These are phyloP conservation scores for Cichladusa arquata DNA, from an alignment of 2,113 vertebrate genomes.

Conservation along the genomic window DNA sequence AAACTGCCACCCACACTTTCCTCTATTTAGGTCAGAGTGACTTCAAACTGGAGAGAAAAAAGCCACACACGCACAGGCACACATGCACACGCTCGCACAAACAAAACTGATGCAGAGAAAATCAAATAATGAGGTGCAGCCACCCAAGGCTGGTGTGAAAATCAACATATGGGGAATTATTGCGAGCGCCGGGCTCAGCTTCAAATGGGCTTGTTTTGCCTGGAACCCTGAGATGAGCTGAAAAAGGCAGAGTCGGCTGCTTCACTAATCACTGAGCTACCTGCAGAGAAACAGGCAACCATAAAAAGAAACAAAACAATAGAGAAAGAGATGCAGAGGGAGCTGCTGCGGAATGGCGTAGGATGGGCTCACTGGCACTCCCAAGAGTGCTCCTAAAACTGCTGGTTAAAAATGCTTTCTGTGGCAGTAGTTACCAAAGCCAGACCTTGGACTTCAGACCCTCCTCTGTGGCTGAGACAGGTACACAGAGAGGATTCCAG, in stretches of 20 bases:
- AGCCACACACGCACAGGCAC: not conserved
- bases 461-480: not conserved
- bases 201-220: slow-evolving; percentile 62
- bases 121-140: slow-evolving; percentile 61
- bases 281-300: slow-evolving; percentile 53
- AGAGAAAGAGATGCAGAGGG: not conserved
- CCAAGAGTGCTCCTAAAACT: not conserved
- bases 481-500: not conserved
- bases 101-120: slow-evolving; percentile 26
- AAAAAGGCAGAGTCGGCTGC: slow-evolving; percentile 31
- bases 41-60: slow-evolving; percentile 16
- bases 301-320: slow-evolving; percentile 40
- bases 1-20: slow-evolving; percentile 20
- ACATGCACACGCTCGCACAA: not conserved
- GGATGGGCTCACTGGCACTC: not conserved
- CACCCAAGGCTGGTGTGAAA: slow-evolving; percentile 56
- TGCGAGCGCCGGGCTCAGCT: not conserved
- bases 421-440: not conserved
- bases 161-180: slow-evolving; percentile 65
- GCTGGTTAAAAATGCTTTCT: not conserved
- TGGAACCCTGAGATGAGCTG: slow-evolving; percentile 53
- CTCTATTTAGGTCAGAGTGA: slow-evolving; percentile 35
- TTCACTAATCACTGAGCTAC: slow-evolving; percentile 25
- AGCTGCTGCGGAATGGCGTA: not conserved
- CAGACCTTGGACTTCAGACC: rapidly evolving